Evolutionary conservation across 2,888 invertebrate species (phyloP).

Genomic region (Seira musarum): DNA sequence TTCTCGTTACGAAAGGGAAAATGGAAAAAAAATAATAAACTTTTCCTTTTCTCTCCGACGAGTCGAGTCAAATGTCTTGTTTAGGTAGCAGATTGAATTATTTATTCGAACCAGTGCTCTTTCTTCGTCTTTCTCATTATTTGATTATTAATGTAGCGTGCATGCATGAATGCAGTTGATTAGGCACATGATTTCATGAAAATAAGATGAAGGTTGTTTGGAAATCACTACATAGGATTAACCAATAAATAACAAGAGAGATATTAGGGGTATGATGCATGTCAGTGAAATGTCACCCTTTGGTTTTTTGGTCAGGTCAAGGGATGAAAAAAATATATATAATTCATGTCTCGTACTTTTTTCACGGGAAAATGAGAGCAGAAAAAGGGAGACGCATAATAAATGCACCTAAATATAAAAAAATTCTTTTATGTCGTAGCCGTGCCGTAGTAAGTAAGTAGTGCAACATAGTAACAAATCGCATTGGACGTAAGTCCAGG

Average conservation of each 20-base stretch:
- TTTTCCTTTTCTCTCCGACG: conserved; percentile 3
- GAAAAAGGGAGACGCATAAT: conserved; percentile 48
- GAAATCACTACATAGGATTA: conserved; percentile 30
- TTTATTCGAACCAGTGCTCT: conserved; percentile 11
- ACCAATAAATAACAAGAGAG: conserved; percentile 31
- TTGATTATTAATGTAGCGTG: conserved; percentile 40
- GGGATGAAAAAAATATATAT: conserved; percentile 31
- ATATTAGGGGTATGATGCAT: conserved; percentile 26
- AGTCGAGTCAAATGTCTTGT: not conserved
- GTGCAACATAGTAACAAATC: conserved; percentile 1
- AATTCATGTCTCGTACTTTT: conserved; percentile 17
- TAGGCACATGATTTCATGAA: conserved; percentile 47
- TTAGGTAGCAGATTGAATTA: conserved; percentile 4
- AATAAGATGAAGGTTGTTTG: conserved; percentile 32
- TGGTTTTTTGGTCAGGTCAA: conserved; percentile 37
- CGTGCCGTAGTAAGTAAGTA: not conserved
- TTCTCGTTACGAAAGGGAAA: conserved; percentile 7
- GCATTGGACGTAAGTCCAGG: conserved; percentile 10
- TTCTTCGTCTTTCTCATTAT: conserved; percentile 10
- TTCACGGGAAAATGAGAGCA: conserved; percentile 38
- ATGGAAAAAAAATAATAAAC: not conserved
- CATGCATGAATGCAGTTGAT: conserved; percentile 33
- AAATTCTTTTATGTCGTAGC: not conserved
- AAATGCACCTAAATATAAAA: conserved; percentile 34
- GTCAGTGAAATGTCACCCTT: conserved; percentile 48